Evolutionary conservation across 2,797 vertebrate species (phyloP).

Genomic region (Otolemur crassicaudatus): DNA sequence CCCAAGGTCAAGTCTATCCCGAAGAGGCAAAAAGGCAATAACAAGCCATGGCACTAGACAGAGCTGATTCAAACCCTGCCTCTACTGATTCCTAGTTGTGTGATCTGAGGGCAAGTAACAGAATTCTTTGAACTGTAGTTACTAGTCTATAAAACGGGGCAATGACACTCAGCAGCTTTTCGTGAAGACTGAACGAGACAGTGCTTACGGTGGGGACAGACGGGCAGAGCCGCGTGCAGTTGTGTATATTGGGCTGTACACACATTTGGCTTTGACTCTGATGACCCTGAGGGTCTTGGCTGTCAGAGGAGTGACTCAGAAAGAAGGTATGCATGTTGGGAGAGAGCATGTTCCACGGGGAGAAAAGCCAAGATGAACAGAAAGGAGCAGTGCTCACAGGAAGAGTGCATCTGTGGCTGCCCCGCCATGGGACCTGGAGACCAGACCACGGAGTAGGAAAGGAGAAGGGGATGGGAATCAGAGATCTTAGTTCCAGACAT

Average conservation of each 20-base stretch:
- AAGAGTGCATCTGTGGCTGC: background rate
- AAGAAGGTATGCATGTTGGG: background rate
- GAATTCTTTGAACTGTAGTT: background rate
- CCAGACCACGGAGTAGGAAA: background rate
- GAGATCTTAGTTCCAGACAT: background rate
- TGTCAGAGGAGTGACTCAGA: constrained; percentile 10
- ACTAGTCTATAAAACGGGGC: background rate
- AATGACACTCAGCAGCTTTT: background rate
- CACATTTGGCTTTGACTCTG: background rate
- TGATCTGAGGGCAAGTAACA: background rate
- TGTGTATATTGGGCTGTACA: background rate
- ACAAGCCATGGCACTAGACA: background rate
- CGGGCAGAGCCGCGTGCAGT: background rate
- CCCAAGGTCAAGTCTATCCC: background rate
- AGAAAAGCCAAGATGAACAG: background rate
- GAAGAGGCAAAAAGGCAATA: background rate
- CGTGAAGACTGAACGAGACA: background rate
- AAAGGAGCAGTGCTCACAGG: background rate
- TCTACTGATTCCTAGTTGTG: background rate
- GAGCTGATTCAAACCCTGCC: background rate
- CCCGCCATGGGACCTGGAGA: background rate
- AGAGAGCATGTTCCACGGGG: background rate
- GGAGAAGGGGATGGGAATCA: background rate
- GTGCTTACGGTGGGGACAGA: background rate
- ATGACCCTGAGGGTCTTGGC: background rate